Evolutionary conservation across 2,113 vertebrate species (phyloP).

Genomic region (Caracal caracal): DNA sequence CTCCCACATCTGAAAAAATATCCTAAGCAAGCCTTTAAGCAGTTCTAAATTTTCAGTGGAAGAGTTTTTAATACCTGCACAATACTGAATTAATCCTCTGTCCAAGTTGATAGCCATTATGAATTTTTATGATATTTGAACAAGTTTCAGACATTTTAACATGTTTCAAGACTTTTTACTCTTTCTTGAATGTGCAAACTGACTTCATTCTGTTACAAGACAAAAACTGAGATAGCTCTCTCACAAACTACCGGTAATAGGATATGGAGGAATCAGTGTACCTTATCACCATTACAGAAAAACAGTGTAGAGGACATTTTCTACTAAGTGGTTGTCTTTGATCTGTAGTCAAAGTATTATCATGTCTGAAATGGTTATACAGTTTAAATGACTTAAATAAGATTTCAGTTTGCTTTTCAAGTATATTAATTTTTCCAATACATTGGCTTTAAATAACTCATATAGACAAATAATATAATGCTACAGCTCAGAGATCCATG

Average conservation of each 20-base stretch:
- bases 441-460: not conserved
- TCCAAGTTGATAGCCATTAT: not conserved
- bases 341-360: not conserved
- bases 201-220: not conserved
- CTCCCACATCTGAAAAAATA: not conserved
- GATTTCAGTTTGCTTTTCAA: not conserved
- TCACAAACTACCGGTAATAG: not conserved
- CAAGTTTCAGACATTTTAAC: not conserved
- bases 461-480: not conserved
- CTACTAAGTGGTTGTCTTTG: not conserved
- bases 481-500: not conserved
- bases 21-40: not conserved
- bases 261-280: not conserved
- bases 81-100: not conserved
- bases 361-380: not conserved
- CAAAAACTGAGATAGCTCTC: not conserved
- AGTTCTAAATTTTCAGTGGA: not conserved
- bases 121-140: not conserved
- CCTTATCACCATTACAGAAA: not conserved
- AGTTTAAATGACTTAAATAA: constrained; percentile 16
- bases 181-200: not conserved
- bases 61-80: not conserved
- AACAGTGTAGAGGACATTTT: constrained; percentile 9
- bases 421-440: not conserved
- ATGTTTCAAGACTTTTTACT: not conserved